phyloP scores from a whole-genome alignment of 2,113 vertebrate species.

The Nerophis lumbriciformis region DNA sequence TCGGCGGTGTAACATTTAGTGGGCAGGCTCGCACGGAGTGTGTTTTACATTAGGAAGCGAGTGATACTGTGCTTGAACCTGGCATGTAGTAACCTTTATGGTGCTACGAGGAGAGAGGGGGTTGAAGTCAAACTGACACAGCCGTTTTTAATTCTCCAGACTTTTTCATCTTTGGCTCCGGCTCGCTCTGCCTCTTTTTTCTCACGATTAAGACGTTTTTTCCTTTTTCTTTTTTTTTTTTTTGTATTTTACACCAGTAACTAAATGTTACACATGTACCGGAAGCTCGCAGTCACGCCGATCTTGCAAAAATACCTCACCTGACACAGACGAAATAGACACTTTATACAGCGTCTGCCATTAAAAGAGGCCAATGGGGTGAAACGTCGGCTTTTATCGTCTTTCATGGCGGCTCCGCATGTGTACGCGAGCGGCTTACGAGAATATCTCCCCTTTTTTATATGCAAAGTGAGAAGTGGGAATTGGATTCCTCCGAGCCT shows the following conservation, averaged over 20 bases:
- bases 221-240: slow-evolving; percentile 7
- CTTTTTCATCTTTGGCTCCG: slow-evolving; percentile 57
- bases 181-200: slow-evolving; percentile 36
- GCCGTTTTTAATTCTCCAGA: slow-evolving; percentile 63
- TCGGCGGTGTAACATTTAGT: slow-evolving; percentile 29
- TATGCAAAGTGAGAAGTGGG: slow-evolving; percentile 67
- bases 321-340: slow-evolving; percentile 23
- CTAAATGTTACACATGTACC: slow-evolving; percentile 7
- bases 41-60: slow-evolving; percentile 68
- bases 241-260: slow-evolving; percentile 7
- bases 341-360: slow-evolving; percentile 8
- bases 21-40: slow-evolving; percentile 33
- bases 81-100: slow-evolving; percentile 70
- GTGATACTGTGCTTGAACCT: slow-evolving; percentile 69
- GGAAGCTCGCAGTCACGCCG: slow-evolving; percentile 1
- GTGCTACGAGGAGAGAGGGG: slow-evolving; percentile 50
- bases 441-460: slow-evolving; percentile 61
- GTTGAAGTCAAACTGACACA: slow-evolving; percentile 63
- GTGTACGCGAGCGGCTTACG: slow-evolving; percentile 41
- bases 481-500: slow-evolving; percentile 89
- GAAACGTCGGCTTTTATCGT: too few species aligned
- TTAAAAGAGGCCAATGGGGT: background rate
- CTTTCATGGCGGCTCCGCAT: slow-evolving; percentile 43
- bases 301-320: slow-evolving; percentile 23
- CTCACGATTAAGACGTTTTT: slow-evolving; percentile 35